These are phyloP conservation scores for Actinia equina DNA, from an alignment of 64 coral and sea anemone genomes.

Conservation along the genomic window DNA sequence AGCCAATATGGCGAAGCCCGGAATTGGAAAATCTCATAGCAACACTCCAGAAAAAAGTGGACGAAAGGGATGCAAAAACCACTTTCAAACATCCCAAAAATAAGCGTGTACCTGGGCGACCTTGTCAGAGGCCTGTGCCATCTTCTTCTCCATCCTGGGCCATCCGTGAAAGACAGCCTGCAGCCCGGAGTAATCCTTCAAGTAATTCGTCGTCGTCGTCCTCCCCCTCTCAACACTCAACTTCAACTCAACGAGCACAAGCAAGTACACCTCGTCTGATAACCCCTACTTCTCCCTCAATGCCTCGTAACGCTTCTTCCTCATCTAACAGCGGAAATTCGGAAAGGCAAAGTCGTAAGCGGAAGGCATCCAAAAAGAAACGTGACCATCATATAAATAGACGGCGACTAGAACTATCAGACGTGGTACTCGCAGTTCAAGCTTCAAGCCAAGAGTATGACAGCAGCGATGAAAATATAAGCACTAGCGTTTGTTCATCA, in stretches of 20 bases:
- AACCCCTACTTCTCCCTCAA: not conserved
- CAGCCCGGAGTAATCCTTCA: not conserved
- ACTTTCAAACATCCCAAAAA: not conserved
- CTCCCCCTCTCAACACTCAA: not conserved
- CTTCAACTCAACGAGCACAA: not conserved
- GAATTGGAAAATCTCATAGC: conserved; percentile 7
- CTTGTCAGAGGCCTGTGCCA: conserved; percentile 4
- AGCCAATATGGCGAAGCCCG: conserved; percentile 4
- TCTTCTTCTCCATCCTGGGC: not conserved
- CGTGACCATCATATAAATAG: not conserved
- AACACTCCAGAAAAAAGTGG: conserved; percentile 17
- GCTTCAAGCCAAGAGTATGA: not conserved
- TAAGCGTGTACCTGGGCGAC: not conserved
- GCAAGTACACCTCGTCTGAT: not conserved
- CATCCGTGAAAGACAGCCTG: not conserved
- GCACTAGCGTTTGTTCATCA: not conserved
- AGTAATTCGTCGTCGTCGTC: not conserved
- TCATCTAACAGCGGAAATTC: conserved; percentile 1
- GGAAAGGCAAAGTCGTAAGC: not conserved
- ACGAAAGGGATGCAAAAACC: conserved; percentile 8
- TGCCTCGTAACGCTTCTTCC: not conserved
- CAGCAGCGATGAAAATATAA: not conserved
- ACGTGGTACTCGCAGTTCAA: not conserved
- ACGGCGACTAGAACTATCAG: not conserved
- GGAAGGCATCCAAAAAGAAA: conserved; percentile 7